Evolutionary conservation across 2,113 vertebrate species (phyloP), one percentile per base, ranked within the genome.

Genomic region (Helogale parvula): DNA sequence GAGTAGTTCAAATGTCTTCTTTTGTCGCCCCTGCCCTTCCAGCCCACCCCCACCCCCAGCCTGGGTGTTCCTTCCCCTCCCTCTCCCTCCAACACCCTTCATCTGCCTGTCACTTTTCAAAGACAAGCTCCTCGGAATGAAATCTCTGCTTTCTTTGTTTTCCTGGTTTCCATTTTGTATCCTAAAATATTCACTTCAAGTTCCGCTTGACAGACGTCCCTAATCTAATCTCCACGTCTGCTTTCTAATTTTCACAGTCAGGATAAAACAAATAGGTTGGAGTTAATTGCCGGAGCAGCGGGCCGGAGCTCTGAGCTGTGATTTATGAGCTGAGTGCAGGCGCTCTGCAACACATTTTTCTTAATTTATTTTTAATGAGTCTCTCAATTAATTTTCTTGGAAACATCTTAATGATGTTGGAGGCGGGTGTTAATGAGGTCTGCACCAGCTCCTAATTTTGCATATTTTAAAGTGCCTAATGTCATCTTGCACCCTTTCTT

Each of bases 361-460:
- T 99, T 99, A 99, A 99, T 99, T 99, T 99, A 99, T 99, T 99
- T 99, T 99, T 99, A 99, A 99, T 99, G 99, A 99, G 99, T 99
- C 99, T 99, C 99, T 99, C 99, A 99, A 99, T 99, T 99, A 99
- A 99, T 99, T 99, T 99, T 98, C 99, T 99, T 98, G 99, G 99
- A 99, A 99, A 99, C 98, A 99, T 99, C 99, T 99, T 99, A 99
- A 99, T 99, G 99, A 99, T 99, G 99, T 99, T 99, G 99, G 99
- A 99, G 99, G 99, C 98, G 98, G 99, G 98, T 98, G 98, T 99
- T 99, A 99, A 99, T 99, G 99, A 99, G 98, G 99, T 98, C 99
- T 99, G 98, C 97, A 98, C 98, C 98, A 95, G 97, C 27, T 94
- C 98, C 97, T 98, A 98, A 98, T 98, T 98, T 98, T 99, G 98